Base-by-base conservation (phyloP, 1,140 invertebrate genomes). In the Papilio machaon region DNA sequence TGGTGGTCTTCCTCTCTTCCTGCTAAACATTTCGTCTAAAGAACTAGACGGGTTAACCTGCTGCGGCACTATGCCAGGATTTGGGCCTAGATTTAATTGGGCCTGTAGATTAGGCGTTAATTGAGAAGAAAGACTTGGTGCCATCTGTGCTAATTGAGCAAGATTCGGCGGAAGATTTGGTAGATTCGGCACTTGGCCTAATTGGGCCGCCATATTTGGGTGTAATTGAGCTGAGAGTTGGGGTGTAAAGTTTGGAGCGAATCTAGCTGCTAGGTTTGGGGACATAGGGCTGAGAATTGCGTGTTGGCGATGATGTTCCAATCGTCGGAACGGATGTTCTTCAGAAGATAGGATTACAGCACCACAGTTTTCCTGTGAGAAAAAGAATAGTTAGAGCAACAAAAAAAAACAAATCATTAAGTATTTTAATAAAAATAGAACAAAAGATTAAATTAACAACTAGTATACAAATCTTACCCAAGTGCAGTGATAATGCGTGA, bases 251-350 rank as follows among this genome's bases (percentile, higher is more conserved):
- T 91, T 94, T 38, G 93, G 93, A 52, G 93, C 92, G 58, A 94
- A 93, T 92, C 93, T 91, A 1, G 93, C 89, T 3, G 96, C 96
- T 46, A 96, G 95, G 78, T 96, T 96, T 0, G 96, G 95, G 4
- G 96, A 96, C 77, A 96, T 94, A 1, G 95, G 95, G 80, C 94
- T 94, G 64, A 95, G 82, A 38, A 95, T 91, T 13, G 95, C 98
- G 89, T 99, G 98, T 85, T 98, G 97, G 85, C 98, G 97, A 90
- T 98, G 98, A 91, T 99, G 98, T 85, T 99, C 98, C 8, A 99
- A 95, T 83, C 98, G 95, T 79, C 97, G 95, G 93, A 98, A 98
- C 1, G 97, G 97, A 86, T 97, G 97, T 86, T 98, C 98, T 86
- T 95, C 95, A 15, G 96, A 96, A 10, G 97, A 96, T 23, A 98